Base-by-base conservation (phyloP, 35 echinoderm and acorn worm genomes). In the Strongylocentrotus purpuratus region DNA sequence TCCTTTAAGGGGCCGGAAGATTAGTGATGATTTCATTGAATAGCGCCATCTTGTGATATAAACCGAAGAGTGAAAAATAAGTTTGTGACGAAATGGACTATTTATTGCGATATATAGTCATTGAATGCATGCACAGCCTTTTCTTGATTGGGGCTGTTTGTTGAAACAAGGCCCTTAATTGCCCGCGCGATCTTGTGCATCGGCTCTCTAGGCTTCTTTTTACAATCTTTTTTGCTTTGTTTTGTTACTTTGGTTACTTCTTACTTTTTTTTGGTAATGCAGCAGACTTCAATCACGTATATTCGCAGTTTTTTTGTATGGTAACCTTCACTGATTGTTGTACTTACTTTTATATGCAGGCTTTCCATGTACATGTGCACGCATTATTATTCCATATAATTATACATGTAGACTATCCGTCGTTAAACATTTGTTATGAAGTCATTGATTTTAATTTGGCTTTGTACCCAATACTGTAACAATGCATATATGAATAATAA, bases 131-230 rank as follows among this genome's bases (percentile, higher is more conserved):
- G 47, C 47, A 9, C 47, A 48, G 47, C 47, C 4, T 48, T 4
- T 86, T 86, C 32, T 86, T 25, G 85, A 6, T 86, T 86, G 85
- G 85, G 20, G 85, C 85, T 86, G 85, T 86, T 86, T 86, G 85
- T 7, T 86, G 85, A 86, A 7, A 7, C 17, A 17, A 86, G 85
- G 85, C 85, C 85, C 85, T n/a, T n/a, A n/a, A n/a, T 17, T 86
- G 20, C 6, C 85, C 15, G 20, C 32, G 85, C 32, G 32, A 86
- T 32, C 85, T 86, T n/a, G 85, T 86, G 85, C 85, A 86, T n/a
- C 85, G 20, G 32, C 32, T 6, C 32, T 86, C 32, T 86, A 25
- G 20, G 4, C 15, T n/a, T 86, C 32, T n/a, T 25, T 6, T 86
- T 4, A n/a, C 4, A 86, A 86, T 86, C 32, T 86, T 4, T 86